phyloP scores from a whole-genome alignment of 2,888 invertebrate species.

The Ferdinandea cuprea region DNA sequence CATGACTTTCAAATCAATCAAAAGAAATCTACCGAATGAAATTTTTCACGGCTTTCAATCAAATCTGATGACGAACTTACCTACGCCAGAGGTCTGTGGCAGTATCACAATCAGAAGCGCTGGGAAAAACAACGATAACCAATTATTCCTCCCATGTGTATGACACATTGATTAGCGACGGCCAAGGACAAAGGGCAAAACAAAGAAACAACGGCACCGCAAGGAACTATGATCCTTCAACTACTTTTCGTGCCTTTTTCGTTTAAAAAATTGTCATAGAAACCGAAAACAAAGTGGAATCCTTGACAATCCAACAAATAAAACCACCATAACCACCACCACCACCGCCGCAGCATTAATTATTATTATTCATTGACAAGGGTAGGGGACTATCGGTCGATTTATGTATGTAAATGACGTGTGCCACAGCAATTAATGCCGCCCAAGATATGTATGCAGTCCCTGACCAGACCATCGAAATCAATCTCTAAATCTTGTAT shows the following conservation, averaged over 20 bases:
- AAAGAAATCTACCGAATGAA: conserved; percentile 24
- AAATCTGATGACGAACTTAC: conserved; percentile 60
- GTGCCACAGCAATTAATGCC: conserved; percentile 73
- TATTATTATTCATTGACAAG: conserved; percentile 67
- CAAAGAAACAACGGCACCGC: conserved; percentile 52
- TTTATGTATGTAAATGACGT: conserved; percentile 73
- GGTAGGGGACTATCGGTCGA: conserved; percentile 46
- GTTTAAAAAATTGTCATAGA: conserved; percentile 57
- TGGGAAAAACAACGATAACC: conserved; percentile 61
- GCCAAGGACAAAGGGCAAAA: conserved; percentile 63
- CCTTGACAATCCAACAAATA: conserved; percentile 71
- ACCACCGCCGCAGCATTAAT: conserved; percentile 50
- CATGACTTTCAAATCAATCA: conserved; percentile 64
- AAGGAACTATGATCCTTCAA: conserved; percentile 57
- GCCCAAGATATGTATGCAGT: conserved; percentile 52
- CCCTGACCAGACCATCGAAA: conserved; percentile 45
- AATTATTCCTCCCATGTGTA: conserved; percentile 70
- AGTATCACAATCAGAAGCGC: conserved; percentile 19
- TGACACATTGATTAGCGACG: conserved; percentile 73
- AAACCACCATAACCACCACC: conserved; percentile 36
- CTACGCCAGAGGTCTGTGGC: conserved; percentile 13
- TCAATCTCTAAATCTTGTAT: conserved; percentile 29
- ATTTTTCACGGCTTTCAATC: conserved; percentile 68
- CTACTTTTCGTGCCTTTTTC: conserved; percentile 26
- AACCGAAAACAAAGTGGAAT: conserved; percentile 64